Evolutionary conservation across 2,113 vertebrate species (phyloP).

Genomic region (Prunella fulvescens): DNA sequence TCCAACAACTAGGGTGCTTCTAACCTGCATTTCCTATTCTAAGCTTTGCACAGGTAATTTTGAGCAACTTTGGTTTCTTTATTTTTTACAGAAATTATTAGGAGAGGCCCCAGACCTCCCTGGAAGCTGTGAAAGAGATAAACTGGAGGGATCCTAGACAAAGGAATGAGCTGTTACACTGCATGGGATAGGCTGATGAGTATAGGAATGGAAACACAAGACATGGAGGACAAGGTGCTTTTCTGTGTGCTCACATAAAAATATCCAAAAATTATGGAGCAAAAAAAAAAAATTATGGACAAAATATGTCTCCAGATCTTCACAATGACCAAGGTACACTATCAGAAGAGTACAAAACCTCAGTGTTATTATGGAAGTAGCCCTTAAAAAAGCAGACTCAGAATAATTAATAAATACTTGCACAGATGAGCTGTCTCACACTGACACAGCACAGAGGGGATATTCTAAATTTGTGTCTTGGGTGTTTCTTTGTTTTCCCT

Average conservation of each 20-base stretch:
- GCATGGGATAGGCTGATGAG: neutral
- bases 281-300: neutral
- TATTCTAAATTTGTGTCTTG: neutral
- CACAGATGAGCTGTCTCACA: neutral
- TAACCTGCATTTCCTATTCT: neutral
- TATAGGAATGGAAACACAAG: neutral
- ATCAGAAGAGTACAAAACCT: neutral
- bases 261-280: neutral
- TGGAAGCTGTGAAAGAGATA: neutral
- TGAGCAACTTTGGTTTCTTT: neutral
- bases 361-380: neutral
- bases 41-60: neutral
- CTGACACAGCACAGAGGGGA: fast-evolving
- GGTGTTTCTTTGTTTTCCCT: neutral
- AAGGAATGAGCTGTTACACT: fast-evolving
- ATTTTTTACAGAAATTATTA: neutral
- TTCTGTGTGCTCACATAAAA: neutral
- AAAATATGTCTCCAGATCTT: neutral
- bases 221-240: neutral
- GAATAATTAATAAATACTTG: neutral
- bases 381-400: neutral
- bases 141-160: neutral
- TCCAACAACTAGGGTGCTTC: neutral
- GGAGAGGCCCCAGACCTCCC: neutral
- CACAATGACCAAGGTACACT: neutral